Conservation (phyloP, 2,888 invertebrate genomes). For the Strigamia crassipes region DNA sequence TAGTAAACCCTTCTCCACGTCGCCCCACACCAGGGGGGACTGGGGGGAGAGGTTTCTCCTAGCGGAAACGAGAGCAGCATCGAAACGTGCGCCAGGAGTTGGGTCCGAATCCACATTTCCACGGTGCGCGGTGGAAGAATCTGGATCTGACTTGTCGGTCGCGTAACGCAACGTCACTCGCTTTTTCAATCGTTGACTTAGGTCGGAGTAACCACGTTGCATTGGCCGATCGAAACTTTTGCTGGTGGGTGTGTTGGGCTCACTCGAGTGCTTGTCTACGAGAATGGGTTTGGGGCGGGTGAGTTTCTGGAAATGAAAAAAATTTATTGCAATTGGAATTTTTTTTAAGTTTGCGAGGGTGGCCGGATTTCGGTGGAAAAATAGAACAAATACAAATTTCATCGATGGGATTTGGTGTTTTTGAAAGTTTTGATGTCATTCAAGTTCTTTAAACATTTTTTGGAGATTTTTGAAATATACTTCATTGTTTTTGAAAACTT, state of each 20-base stretch:
- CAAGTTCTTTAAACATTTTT: too few species aligned
- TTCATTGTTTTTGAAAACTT: too few species aligned
- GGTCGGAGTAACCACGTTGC: conserved; percentile 69
- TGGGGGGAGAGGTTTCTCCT: conserved; percentile 24
- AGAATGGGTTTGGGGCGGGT: conserved; percentile 68
- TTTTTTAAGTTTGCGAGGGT: background rate
- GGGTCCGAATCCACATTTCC: background rate
- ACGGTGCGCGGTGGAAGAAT: background rate
- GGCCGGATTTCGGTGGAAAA: too few species aligned
- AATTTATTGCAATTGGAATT: background rate
- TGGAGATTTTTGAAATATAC: too few species aligned
- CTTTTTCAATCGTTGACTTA: conserved; percentile 79
- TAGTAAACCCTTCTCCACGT: conserved; percentile 23
- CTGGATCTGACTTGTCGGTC: conserved; percentile 44
- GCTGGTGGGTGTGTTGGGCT: conserved; percentile 75
- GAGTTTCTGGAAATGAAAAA: background rate
- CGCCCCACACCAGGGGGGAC: conserved; percentile 42
- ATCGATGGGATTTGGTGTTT: too few species aligned
- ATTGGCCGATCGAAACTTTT: conserved; percentile 63
- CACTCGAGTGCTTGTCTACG: conserved; percentile 76
- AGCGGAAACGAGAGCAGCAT: conserved; percentile 34
- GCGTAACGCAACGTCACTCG: conserved; percentile 78
- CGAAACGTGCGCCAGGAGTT: conserved; percentile 36
- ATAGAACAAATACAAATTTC: too few species aligned
- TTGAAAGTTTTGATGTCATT: too few species aligned